phyloP scores from a whole-genome alignment of 2,888 invertebrate species.

The Rotaria sp. region DNA sequence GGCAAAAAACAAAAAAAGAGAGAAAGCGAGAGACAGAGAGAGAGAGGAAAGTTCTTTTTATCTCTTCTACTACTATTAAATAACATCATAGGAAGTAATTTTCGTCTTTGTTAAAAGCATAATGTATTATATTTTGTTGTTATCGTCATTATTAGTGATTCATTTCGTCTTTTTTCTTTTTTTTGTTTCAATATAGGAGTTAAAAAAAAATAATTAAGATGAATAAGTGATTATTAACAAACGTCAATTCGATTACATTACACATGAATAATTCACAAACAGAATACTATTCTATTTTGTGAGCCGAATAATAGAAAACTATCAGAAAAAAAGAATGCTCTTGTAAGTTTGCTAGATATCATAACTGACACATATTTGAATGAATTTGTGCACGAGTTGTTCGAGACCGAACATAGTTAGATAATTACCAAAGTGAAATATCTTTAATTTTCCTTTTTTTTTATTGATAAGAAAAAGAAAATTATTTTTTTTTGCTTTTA shows the following conservation, averaged over 20 bases:
- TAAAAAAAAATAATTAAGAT: conserved; percentile 1
- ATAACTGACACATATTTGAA: background rate
- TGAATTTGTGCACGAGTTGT: background rate
- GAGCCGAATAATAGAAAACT: background rate
- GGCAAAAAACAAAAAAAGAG: background rate
- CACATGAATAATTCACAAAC: background rate
- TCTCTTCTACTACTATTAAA: background rate
- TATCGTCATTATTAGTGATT: background rate
- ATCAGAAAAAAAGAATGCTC: background rate
- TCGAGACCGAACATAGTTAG: background rate
- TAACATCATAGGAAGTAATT: background rate
- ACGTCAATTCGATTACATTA: background rate
- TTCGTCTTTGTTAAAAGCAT: background rate
- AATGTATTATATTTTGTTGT: background rate
- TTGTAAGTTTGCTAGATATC: background rate
- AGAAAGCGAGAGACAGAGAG: too few species aligned
- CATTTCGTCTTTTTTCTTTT: background rate
- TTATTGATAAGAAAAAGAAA: too few species aligned
- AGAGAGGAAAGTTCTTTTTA: background rate
- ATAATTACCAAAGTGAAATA: background rate
- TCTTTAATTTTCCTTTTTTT: too few species aligned
- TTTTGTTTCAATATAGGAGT: background rate
- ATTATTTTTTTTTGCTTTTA: too few species aligned
- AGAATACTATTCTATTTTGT: background rate
- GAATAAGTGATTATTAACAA: conserved; percentile 13